A percentile compares a stretch with the other conserved stretches of the same genome.
Conservation (phyloP, 1,140 invertebrate species). For the Hyphantria cunea region DNA sequence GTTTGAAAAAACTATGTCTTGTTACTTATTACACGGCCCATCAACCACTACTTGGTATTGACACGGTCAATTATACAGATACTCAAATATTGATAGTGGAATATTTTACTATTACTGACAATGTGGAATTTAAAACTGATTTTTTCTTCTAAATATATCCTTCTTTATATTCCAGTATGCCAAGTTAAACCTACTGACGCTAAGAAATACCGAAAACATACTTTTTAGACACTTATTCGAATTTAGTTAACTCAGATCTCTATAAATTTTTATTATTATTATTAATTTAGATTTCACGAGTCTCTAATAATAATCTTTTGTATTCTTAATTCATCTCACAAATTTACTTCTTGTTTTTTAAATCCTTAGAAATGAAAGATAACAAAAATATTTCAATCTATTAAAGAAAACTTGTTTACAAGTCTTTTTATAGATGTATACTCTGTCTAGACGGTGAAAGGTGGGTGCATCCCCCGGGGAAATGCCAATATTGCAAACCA, state of each 20-base stretch:
- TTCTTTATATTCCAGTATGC: too few relatives aligned
- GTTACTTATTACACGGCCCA: slow-evolving; percentile 26
- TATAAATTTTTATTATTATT: too few relatives aligned
- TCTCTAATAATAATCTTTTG: too few relatives aligned
- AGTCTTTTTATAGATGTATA: slow-evolving; percentile 43
- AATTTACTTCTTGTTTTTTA: too few relatives aligned
- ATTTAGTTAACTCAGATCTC: too few relatives aligned
- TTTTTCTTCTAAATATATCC: too few relatives aligned
- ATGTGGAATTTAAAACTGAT: too few relatives aligned
- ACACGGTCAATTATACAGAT: slow-evolving; percentile 30
- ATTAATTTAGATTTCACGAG: too few relatives aligned
- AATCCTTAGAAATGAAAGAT: slow-evolving; percentile 38
- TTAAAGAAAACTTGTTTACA: slow-evolving; percentile 42
- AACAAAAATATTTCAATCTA: slow-evolving; percentile 21
- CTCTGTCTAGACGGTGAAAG: slow-evolving; percentile 65
- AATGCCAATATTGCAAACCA: slow-evolving; percentile 62
- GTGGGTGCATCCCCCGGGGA: slow-evolving; percentile 53
- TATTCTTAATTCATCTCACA: too few relatives aligned
- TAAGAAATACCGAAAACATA: too few relatives aligned
- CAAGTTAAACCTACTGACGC: too few relatives aligned
- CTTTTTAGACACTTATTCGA: too few relatives aligned
- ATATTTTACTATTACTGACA: slow-evolving; percentile 5
- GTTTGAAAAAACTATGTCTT: slow-evolving; percentile 22
- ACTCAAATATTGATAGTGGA: slow-evolving; percentile 13
- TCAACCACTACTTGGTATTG: slow-evolving; percentile 25